Evolutionary conservation across 2,888 invertebrate genomes (phyloP), one percentile per base, ranked within the genome.

Genomic region (Lepidocyrtinus sp.): DNA sequence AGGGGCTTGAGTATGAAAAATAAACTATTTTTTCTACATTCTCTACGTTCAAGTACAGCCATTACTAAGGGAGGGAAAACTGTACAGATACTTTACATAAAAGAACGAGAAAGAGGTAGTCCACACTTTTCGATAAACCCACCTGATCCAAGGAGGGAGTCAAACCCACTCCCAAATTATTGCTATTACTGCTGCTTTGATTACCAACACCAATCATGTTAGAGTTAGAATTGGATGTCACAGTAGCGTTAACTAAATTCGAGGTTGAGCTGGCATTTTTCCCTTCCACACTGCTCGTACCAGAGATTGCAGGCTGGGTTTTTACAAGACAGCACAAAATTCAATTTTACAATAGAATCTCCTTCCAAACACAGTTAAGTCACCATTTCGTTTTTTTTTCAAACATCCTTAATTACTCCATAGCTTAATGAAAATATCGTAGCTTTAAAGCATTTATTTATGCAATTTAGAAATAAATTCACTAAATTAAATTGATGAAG

Each of bases 101-200:
- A 15, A 45, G 9, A 45, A 12, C 46, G 9, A 45, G 46, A 45
- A 15, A 45, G 46, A 45, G 15, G 15, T 61, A 24, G n/a, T 36
- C 36, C 36, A 36, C n/a, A n/a, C 36, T 36, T 36, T 36, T 36
- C n/a, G 36, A 36, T 36, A 36, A 36, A 64, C 82, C 62, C 89
- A 90, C 90, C 90, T 90, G 90, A 85, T 90, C 90, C 78, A 89
- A 88, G 87, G 89, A 88, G 87, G 88, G 88, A 88, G 89, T 88
- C 86, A 89, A 88, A 87, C 88, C 89, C 88, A 89, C 88, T 87
- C 89, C 88, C 87, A 89, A 88, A 83, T 88, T 88, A 87, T 88
- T 86, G 80, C 75, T 84, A 79, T 79, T 82, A 82, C 76, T 82
- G 79, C 74, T 76, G 79, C 75, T 68, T 75, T 75, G 75, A 82